Conservation (phyloP, 2,113 vertebrate species). For the Notarius lentiginosus region DNA sequence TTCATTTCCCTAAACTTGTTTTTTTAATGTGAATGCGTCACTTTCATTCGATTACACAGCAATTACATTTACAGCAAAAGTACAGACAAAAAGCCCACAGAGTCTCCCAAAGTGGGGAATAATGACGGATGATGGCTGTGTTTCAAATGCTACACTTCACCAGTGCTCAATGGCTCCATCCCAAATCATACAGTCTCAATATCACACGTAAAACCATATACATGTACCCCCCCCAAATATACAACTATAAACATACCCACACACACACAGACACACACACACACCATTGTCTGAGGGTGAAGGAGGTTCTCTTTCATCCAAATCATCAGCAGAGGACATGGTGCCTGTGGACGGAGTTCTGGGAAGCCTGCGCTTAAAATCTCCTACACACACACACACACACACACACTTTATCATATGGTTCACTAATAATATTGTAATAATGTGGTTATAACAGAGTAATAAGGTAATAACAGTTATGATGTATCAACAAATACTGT, state of each 20-base stretch:
- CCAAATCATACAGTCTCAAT: neutral
- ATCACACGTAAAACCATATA: neutral
- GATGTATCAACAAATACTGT: neutral
- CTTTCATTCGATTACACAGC: neutral
- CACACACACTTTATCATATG: conserved; percentile 20
- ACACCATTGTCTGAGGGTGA: conserved; percentile 90
- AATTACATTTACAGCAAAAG: neutral
- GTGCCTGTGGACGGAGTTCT: conserved; percentile 96
- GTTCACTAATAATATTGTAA: neutral
- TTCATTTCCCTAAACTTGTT: neutral
- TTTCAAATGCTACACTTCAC: neutral
- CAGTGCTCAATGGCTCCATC: neutral
- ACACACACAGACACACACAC: conserved; percentile 11
- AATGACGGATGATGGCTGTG: neutral
- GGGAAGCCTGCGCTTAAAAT: conserved; percentile 90
- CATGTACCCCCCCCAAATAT: neutral
- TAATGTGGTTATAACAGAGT: neutral
- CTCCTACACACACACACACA: conserved; percentile 72
- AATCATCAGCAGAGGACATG: conserved; percentile 96
- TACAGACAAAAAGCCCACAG: neutral
- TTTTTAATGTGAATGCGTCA: neutral
- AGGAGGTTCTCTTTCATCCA: conserved; percentile 92
- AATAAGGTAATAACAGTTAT: neutral
- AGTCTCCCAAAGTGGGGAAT: neutral
- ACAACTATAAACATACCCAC: neutral